phyloP scores from a whole-genome alignment of 2,113 vertebrate species.

The Chaenocephalus aceratus region DNA sequence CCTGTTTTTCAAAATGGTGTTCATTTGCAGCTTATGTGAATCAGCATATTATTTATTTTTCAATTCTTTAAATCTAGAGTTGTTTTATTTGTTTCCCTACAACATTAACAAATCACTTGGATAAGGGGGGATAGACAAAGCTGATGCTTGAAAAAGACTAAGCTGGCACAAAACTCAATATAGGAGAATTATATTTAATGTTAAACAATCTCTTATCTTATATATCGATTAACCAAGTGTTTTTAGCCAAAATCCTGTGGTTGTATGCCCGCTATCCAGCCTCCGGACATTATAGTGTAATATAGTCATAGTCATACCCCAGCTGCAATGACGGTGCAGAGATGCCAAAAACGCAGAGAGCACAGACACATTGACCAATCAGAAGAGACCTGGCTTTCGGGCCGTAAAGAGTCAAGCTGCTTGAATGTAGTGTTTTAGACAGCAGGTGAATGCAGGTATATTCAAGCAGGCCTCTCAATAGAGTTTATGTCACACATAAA shows the following conservation, averaged over 20 bases:
- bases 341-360: too few species aligned
- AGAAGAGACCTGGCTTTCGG: too few species aligned
- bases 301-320: too few species aligned
- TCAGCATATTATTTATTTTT: neutral
- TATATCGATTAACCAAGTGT: neutral
- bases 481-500: neutral
- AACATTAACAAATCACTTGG: neutral
- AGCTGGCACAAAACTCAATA: neutral
- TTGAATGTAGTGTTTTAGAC: neutral
- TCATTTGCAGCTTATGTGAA: neutral
- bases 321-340: too few species aligned
- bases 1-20: neutral
- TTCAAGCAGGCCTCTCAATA: too few species aligned
- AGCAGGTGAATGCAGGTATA: neutral
- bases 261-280: neutral
- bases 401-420: too few species aligned
- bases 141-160: neutral
- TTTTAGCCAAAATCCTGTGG: neutral
- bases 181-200: neutral
- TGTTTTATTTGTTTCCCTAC: neutral
- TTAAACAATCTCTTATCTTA: neutral
- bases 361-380: too few species aligned
- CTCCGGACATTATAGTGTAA: too few species aligned
- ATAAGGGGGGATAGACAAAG: too few species aligned
- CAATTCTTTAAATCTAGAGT: neutral